phyloP scores from a whole-genome alignment of 2,113 vertebrate species.

The Paracanthobrama guichenoti region DNA sequence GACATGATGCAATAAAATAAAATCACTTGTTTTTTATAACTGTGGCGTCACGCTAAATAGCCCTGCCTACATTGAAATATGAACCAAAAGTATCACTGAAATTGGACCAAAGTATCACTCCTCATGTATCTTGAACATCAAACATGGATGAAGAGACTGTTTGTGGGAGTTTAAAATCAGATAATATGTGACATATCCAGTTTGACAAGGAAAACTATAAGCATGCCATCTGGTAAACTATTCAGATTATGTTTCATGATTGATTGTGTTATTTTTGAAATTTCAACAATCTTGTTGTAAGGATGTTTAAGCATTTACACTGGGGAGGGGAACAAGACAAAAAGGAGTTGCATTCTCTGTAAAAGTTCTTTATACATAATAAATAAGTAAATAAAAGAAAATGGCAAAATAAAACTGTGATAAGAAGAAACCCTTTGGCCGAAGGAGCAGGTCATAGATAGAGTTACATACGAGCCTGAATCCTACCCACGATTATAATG shows the following conservation, averaged over 20 bases:
- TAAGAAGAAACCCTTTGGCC: slow-evolving; percentile 5
- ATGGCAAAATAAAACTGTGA: slow-evolving; percentile 1
- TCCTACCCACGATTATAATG: slow-evolving; percentile 19
- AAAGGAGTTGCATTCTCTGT: background rate
- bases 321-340: background rate
- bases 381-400: slow-evolving; percentile 29
- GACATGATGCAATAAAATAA: too few relatives aligned
- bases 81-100: too few relatives aligned
- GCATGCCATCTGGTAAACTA: background rate
- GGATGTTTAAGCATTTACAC: too few relatives aligned
- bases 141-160: background rate
- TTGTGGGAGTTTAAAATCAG: background rate
- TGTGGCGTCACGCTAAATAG: too few relatives aligned
- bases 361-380: background rate
- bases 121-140: background rate
- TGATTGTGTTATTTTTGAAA: background rate
- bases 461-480: background rate
- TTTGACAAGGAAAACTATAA: background rate
- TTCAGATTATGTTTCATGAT: background rate
- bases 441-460: background rate
- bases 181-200: background rate
- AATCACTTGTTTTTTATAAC: too few relatives aligned
- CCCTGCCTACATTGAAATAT: background rate
- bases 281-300: too few relatives aligned
- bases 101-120: background rate